Evolutionary conservation across 2,113 vertebrate genomes (phyloP), one percentile per base, ranked within the genome.

Genomic region (Pitta sordida): DNA sequence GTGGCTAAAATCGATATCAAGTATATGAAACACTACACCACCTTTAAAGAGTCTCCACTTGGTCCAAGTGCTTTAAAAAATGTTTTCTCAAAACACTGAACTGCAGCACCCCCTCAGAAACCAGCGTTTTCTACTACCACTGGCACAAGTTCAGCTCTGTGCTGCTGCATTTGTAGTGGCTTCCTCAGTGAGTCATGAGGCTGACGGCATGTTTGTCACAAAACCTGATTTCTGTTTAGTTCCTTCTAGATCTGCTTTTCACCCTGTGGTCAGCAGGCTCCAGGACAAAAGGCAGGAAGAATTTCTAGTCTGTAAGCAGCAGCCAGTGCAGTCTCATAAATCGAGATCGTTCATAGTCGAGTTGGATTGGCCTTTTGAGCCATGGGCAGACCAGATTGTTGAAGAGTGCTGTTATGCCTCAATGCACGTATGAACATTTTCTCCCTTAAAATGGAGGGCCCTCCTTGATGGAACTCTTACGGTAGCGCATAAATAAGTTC

Each of bases 371-470:
- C 26, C 37, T 29, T 39, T 29, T 39, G 26, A 62, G 26, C 59
- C 59, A 39, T 20, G 17, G 59, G 59, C 26, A 62, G 26, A 62
- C 18, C 59, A 41, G 26, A n/a, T 0, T 53, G n/a, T 48, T 53
- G 55, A 13, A 20, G 19, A 48, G 20, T 30, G 39, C 29, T 78
- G 19, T 41, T 53, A 27, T 10, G 39, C 9, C 34, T 76, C 62
- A 22, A 1, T 26, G 9, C 52, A 6, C 2, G 3, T 15, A n/a
- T 2, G 3, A 43, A 32, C 0, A 0, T 13, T 32, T 46, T 46
- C 48, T 4, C 29, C 30, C 11, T 68, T 32, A 41, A 68, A 83
- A 62, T 13, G 24, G 34, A 75, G 34, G 30, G 39, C 53, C 20
- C 15, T 22, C 34, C 30, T 55, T 11, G 13, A 53, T 16, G 6